Evolutionary conservation across 2,113 vertebrate species (phyloP), one percentile per base, ranked within the genome.

Genomic region (Barbus barbus): DNA sequence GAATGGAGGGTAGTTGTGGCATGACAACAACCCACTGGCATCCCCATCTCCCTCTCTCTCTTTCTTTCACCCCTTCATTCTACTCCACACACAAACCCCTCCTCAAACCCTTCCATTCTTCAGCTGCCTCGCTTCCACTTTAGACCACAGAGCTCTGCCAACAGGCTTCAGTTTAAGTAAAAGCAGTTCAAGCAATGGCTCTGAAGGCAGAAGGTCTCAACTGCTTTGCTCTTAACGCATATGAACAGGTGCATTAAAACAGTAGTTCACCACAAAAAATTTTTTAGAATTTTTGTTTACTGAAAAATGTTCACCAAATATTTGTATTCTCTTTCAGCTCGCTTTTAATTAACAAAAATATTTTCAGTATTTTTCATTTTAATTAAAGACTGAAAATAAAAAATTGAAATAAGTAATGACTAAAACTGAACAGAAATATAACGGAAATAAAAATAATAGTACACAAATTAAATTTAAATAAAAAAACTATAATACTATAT

Each of bases 1-100:
- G 87, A 88, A 82, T 79, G 80, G 76, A 77, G 78, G 56, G 53
- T 90, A 91, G 90, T 86, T 89, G 76, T 87, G 90, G 87, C 90
- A 90, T 91, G 89, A 92, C 83, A 72, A 90, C 85, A 89, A 89
- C 74, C 81, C 53, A 24, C 69, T 53, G 41, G 56, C 72, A 65
- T 61, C 51, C 28, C 69, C 63, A 46, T 22, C 81, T n/a, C 33
- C 4, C 81, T 63, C 88, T 87, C 84, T 81, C 86, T 71, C 41
- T 48, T 33, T 78, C 36, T 72, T 8, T 38, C 31, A 60, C 9
- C 76, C 74, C 81, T 83, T 81, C 48, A 58, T 82, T 88, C 84
- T 84, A 78, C 76, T 77, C 87, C 79, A 56, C 22, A 31, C 88
- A 71, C 65, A 51, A 82, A 38, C 83, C 84, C 81, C 73, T 76